Conservation (phyloP, 2,888 invertebrate species). For the Dicyrtoma fusca region DNA sequence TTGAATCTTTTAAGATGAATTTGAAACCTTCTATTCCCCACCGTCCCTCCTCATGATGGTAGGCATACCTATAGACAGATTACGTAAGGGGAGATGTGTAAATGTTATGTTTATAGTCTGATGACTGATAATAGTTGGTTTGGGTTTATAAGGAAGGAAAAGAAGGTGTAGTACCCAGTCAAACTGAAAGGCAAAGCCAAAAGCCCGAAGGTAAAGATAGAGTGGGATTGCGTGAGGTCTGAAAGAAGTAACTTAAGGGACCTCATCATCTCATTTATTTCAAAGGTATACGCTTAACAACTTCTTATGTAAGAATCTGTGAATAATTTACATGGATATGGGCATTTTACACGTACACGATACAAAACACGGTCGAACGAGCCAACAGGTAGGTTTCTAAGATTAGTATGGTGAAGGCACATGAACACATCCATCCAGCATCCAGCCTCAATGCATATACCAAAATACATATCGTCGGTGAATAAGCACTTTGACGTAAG, state of each 20-base stretch:
- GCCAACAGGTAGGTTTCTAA: too few relatives aligned
- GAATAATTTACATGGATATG: slow-evolving; percentile 8
- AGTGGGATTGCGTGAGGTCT: slow-evolving; percentile 24
- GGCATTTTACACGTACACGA: too few relatives aligned
- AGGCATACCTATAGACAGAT: not conserved
- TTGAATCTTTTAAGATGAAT: too few relatives aligned
- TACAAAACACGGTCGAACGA: too few relatives aligned
- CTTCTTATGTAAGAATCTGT: not conserved
- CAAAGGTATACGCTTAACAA: slow-evolving; percentile 6
- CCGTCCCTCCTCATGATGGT: not conserved
- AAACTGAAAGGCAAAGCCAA: not conserved
- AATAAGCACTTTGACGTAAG: too few relatives aligned
- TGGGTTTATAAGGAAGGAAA: not conserved
- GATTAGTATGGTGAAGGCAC: too few relatives aligned
- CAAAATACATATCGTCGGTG: too few relatives aligned
- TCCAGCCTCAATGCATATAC: too few relatives aligned
- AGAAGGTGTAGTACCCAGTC: slow-evolving; percentile 6
- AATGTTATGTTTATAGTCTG: slow-evolving; percentile 5
- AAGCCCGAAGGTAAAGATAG: not conserved
- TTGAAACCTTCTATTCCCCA: not conserved
- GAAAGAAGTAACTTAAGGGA: slow-evolving; percentile 12
- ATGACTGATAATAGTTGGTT: not conserved
- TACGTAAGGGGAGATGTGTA: not conserved
- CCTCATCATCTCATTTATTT: slow-evolving; percentile 15
- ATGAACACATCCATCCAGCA: too few relatives aligned